Evolutionary conservation across 2,888 invertebrate species (phyloP).

Genomic region (Lasioglossum marginatum): DNA sequence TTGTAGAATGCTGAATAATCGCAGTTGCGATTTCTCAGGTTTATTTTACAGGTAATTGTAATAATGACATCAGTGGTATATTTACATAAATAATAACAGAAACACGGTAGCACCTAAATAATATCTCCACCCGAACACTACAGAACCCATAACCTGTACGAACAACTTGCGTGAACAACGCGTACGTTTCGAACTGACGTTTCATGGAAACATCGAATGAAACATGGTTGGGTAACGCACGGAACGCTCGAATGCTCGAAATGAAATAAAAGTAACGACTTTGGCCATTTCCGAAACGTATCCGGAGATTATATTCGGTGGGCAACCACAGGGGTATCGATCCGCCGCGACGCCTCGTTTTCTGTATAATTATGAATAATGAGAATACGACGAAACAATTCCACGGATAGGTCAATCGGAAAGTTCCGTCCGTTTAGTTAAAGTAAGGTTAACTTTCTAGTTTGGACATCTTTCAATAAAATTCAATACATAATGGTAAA

Average conservation of each 20-base stretch:
- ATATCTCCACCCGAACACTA: background rate
- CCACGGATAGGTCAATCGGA: no score
- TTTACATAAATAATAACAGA: background rate
- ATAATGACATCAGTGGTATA: background rate
- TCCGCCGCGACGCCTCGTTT: constrained; percentile 20
- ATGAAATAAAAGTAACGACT: background rate
- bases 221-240: background rate
- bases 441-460: no score
- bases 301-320: constrained; percentile 29
- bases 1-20: no score
- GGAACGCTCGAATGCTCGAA: background rate
- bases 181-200: background rate
- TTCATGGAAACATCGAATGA: background rate
- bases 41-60: background rate
- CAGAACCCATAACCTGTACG: background rate
- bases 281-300: background rate
- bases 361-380: background rate
- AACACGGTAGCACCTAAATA: background rate
- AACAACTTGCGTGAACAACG: background rate
- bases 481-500: no score
- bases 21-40: no score
- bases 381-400: constrained; percentile 6
- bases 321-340: constrained; percentile 46
- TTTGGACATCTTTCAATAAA: no score
- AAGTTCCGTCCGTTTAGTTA: no score